phyloP scores from a whole-genome alignment of 1,140 invertebrate genomes.

The Xylocopa sonorina region DNA sequence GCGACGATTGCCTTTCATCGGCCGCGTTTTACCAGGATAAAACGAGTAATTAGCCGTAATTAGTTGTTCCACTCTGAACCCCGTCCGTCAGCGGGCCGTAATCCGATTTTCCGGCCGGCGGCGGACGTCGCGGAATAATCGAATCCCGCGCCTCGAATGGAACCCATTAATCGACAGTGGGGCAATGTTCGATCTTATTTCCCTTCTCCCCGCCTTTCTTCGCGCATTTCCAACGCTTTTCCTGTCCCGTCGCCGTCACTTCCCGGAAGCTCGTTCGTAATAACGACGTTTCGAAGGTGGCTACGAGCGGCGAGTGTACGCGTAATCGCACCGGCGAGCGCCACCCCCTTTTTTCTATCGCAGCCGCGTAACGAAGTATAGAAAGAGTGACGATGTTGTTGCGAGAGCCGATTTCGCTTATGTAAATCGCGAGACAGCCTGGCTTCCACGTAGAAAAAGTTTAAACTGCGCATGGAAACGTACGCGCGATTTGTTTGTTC shows the following conservation, averaged over 20 bases:
- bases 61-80: constrained; percentile 48
- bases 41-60: constrained; percentile 61
- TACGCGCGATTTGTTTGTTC: constrained; percentile 31
- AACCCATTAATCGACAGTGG: constrained; percentile 33
- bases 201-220: background rate
- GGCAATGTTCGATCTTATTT: constrained; percentile 47
- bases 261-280: background rate
- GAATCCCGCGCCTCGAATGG: constrained; percentile 54
- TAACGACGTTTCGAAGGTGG: constrained; percentile 1
- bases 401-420: constrained; percentile 26
- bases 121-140: constrained; percentile 40
- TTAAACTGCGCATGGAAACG: constrained; percentile 12
- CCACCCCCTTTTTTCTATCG: background rate
- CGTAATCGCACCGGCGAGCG: background rate
- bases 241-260: background rate
- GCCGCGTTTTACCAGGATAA: constrained; percentile 32
- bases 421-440: constrained; percentile 16
- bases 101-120: constrained; percentile 62
- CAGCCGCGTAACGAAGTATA: constrained; percentile 8
- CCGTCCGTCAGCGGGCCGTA: constrained; percentile 58
- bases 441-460: background rate
- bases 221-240: background rate
- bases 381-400: background rate
- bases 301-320: background rate
- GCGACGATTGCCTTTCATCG: background rate